A percentile compares a stretch with the other conserved stretches of the same genome.
phyloP scores from a whole-genome alignment of 2,113 vertebrate genomes.

The Cynopterus brachyotis region DNA sequence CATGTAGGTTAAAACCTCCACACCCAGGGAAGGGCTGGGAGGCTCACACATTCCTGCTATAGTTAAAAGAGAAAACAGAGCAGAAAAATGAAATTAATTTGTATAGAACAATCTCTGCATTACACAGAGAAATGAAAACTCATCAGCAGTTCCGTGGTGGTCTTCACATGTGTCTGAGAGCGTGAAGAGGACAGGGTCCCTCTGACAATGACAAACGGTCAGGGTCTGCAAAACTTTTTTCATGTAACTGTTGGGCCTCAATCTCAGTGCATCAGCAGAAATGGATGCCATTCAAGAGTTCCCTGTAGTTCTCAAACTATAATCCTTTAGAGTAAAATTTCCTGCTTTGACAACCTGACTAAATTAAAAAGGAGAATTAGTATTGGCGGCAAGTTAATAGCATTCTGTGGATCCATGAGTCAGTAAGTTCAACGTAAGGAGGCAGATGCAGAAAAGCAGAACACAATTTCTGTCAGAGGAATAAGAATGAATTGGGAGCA shows the following conservation, averaged over 20 bases:
- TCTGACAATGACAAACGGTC: not conserved
- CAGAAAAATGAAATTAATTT: not conserved
- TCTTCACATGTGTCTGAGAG: not conserved
- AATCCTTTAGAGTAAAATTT: slow-evolving; percentile 35
- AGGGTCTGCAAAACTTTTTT: not conserved
- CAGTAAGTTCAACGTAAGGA: not conserved
- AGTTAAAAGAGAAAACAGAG: not conserved
- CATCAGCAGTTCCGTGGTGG: not conserved
- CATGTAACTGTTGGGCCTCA: not conserved
- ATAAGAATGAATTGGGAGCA: not conserved
- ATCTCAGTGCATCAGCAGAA: not conserved
- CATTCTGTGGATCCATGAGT: not conserved
- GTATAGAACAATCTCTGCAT: not conserved
- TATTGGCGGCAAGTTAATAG: slow-evolving; percentile 31
- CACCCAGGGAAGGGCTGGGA: not conserved
- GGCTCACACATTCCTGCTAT: not conserved
- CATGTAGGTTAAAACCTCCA: not conserved
- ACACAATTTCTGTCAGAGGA: not conserved
- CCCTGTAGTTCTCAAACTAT: not conserved
- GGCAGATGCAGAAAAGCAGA: not conserved
- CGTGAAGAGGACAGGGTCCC: not conserved
- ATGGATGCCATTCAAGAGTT: not conserved
- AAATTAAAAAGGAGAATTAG: slow-evolving; percentile 41
- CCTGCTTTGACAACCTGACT: slow-evolving; percentile 21
- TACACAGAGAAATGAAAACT: not conserved